These are phyloP conservation scores for Peromyscus melanophrys DNA, from an alignment of 2,797 vertebrate species.

Conservation along the genomic window DNA sequence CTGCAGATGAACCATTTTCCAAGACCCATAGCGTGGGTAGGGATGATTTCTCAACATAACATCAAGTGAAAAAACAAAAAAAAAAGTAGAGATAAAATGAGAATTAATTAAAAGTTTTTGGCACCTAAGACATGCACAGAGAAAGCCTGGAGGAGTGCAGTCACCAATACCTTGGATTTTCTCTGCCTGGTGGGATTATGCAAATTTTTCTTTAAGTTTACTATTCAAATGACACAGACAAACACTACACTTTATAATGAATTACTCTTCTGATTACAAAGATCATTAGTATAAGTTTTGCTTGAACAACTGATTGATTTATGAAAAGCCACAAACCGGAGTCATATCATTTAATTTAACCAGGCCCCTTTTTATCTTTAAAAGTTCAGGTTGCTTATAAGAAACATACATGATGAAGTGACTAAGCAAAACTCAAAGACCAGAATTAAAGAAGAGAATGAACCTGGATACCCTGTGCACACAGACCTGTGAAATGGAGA, in stretches of 20 bases:
- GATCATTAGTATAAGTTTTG: not conserved
- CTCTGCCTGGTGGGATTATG: not conserved
- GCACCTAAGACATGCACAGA: not conserved
- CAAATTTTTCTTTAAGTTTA: slow-evolving; percentile 1
- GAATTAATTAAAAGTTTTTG: slow-evolving; percentile 24
- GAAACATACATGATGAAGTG: not conserved
- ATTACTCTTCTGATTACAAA: slow-evolving; percentile 8
- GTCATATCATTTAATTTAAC: slow-evolving; percentile 19
- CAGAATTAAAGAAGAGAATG: not conserved
- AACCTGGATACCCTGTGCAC: too few species aligned
- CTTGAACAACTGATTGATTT: slow-evolving; percentile 21
- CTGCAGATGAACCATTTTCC: not conserved
- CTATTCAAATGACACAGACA: not conserved
- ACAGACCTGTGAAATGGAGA: not conserved
- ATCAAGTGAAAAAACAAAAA: not conserved
- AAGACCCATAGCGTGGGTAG: not conserved
- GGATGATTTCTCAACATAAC: not conserved
- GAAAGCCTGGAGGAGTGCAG: not conserved
- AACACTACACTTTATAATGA: not conserved
- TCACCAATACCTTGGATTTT: not conserved
- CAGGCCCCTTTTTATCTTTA: not conserved
- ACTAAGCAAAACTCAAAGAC: slow-evolving; percentile 21
- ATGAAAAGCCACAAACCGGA: not conserved
- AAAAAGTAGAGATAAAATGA: slow-evolving; percentile 9
- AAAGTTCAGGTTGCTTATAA: slow-evolving; percentile 12